Percentiles rank a stretch among this genome's conserved stretches.
These are phyloP conservation scores for Siniperca obscura DNA, from an alignment of 2,797 vertebrate species.

Conservation along the genomic window DNA sequence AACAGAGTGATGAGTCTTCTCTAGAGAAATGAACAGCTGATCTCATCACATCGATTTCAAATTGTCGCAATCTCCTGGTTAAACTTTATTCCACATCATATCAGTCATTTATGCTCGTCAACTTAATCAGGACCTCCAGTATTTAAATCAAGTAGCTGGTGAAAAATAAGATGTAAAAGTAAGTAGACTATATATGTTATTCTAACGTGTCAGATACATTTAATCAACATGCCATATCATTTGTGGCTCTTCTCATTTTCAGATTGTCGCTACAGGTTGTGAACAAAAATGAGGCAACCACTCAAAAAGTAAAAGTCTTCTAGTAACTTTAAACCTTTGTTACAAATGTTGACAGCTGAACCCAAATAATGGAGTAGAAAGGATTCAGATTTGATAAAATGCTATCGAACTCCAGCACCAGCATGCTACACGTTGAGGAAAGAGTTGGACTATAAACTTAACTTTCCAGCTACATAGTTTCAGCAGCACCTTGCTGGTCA, in stretches of 20 bases:
- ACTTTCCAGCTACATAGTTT: background rate
- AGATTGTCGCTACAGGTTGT: too few species aligned
- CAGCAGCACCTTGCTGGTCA: fast-evolving
- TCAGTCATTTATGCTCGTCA: too few species aligned
- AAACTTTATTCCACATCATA: background rate
- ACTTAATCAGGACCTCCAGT: too few species aligned
- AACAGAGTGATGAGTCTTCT: background rate
- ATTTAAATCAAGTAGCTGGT: background rate
- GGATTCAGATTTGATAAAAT: background rate
- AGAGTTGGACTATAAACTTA: background rate
- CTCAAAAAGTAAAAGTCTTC: too few species aligned
- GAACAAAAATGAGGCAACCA: too few species aligned
- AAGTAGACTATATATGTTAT: too few species aligned
- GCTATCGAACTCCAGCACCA: background rate
- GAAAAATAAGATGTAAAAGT: background rate
- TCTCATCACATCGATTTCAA: too few species aligned
- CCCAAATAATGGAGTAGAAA: too few species aligned
- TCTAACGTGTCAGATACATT: too few species aligned
- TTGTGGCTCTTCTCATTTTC: too few species aligned
- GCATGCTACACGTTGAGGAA: background rate
- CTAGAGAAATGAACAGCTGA: background rate
- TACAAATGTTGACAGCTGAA: background rate
- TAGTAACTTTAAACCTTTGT: too few species aligned
- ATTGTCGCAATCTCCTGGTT: background rate
- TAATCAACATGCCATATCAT: too few species aligned